Conservation (phyloP, 2,113 vertebrate genomes). For the Hippocampus guttulatus region DNA sequence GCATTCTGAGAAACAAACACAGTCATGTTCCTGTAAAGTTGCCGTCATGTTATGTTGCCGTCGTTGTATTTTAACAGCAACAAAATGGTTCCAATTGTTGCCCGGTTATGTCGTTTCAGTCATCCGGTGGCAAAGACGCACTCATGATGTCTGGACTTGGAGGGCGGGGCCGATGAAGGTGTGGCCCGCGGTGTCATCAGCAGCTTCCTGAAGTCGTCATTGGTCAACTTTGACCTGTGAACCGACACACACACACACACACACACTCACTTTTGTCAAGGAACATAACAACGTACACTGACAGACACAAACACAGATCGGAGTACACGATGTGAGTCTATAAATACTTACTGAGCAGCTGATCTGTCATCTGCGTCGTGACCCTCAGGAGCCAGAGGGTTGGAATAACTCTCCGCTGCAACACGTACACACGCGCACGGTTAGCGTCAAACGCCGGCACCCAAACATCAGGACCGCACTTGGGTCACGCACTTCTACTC, state of each 20-base stretch:
- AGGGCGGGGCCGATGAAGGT: constrained; percentile 89
- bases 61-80: background rate
- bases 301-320: background rate
- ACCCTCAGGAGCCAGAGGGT: constrained; percentile 13
- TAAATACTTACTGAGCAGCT: background rate
- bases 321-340: no score
- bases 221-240: constrained; percentile 90
- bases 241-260: background rate
- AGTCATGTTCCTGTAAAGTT: no score
- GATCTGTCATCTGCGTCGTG: constrained; percentile 12
- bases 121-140: constrained; percentile 60
- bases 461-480: no score
- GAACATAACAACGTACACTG: background rate
- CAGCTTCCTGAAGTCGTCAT: constrained; percentile 96
- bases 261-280: background rate
- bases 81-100: background rate
- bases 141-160: constrained; percentile 97
- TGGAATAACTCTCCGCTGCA: constrained; percentile 13
- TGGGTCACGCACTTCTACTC: no score
- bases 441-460: background rate
- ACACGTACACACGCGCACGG: background rate
- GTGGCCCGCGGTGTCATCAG: constrained; percentile 92
- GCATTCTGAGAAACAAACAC: constrained; percentile 75
- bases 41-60: no score
- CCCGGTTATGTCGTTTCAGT: background rate